These are phyloP conservation scores for Excalfactoria chinensis DNA, from an alignment of 2,113 vertebrate species.

Conservation along the genomic window DNA sequence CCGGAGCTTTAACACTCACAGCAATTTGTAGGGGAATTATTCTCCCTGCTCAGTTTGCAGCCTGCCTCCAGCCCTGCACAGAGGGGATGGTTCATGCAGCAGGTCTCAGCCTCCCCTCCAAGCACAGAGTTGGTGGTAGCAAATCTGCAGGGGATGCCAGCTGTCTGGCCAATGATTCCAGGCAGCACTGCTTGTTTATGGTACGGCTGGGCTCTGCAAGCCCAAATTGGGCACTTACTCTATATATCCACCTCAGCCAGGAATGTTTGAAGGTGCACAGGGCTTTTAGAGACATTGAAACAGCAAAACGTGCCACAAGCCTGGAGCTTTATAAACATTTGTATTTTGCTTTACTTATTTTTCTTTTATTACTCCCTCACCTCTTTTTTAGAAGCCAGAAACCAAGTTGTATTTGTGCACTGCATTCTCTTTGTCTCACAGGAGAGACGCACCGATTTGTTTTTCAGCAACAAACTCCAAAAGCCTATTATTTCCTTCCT, in stretches of 20 bases:
- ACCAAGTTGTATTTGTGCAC: not conserved
- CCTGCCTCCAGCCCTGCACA: not conserved
- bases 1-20: conserved; percentile 65
- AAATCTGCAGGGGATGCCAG: not conserved
- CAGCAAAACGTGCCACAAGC: not conserved
- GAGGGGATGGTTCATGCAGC: not conserved
- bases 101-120: not conserved
- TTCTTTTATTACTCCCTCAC: not conserved
- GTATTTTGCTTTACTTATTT: not conserved
- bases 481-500: not conserved
- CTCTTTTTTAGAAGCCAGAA: not conserved
- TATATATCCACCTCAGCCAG: not conserved
- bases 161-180: not conserved
- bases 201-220: not conserved
- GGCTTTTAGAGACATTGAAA: not conserved
- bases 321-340: not conserved
- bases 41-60: conserved; percentile 42
- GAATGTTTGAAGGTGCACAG: not conserved
- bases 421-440: not conserved
- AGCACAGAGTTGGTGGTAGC: not conserved
- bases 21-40: conserved; percentile 74
- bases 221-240: not conserved
- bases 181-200: conserved; percentile 11
- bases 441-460: not conserved
- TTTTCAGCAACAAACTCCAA: not conserved